These are phyloP conservation scores for Blastobasis lacticolella DNA, from an alignment of 2,888 invertebrate genomes.

Conservation along the genomic window DNA sequence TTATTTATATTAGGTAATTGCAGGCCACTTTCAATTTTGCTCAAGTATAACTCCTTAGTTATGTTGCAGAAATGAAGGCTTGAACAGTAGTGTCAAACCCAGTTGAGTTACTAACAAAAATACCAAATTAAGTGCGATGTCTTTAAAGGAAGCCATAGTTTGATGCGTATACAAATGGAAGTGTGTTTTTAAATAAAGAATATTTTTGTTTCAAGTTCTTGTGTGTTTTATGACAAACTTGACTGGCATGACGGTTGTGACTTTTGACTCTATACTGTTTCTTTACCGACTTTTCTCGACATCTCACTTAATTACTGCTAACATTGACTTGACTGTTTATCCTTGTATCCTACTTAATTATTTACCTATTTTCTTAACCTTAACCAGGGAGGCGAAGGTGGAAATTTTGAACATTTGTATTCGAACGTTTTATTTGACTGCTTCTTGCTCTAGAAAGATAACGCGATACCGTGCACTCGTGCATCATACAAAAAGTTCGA, in stretches of 20 bases:
- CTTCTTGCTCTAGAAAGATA: too few relatives aligned
- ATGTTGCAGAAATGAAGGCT: constrained; percentile 19
- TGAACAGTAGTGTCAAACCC: constrained; percentile 4
- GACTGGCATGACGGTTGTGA: constrained; percentile 10
- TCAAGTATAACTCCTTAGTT: constrained; percentile 29
- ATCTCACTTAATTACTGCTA: constrained; percentile 55
- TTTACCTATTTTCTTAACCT: not conserved
- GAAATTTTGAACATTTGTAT: too few relatives aligned
- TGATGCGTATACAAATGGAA: constrained; percentile 27
- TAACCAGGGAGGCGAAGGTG: not conserved
- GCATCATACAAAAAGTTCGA: too few relatives aligned
- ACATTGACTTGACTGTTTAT: constrained; percentile 27
- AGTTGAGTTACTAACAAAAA: constrained; percentile 31
- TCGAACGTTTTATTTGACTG: too few relatives aligned
- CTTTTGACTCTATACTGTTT: constrained; percentile 21
- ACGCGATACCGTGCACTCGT: too few relatives aligned
- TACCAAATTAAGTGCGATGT: constrained; percentile 63
- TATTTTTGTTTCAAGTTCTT: constrained; percentile 31
- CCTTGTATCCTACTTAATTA: not conserved
- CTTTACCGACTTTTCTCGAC: constrained; percentile 41
- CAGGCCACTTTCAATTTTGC: constrained; percentile 32
- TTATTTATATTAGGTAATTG: constrained; percentile 20
- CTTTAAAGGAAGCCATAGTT: constrained; percentile 30
- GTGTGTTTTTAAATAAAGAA: constrained; percentile 47
- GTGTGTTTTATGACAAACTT: constrained; percentile 24